A percentile compares a stretch with the other conserved stretches of the same genome.
phyloP scores from a whole-genome alignment of 2,888 invertebrate genomes.

The Synergus itoensis region DNA sequence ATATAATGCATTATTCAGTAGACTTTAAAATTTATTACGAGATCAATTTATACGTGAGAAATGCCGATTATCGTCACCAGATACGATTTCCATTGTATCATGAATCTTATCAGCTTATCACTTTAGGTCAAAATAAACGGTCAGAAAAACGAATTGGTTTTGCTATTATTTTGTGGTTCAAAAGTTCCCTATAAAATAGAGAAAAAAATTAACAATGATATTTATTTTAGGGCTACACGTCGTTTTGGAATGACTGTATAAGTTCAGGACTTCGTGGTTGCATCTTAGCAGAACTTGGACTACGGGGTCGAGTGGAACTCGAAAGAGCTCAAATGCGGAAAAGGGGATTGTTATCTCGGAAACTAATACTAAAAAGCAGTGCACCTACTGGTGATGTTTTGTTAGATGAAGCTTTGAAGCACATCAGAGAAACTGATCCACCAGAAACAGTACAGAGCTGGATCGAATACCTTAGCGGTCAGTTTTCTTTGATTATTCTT shows the following conservation, averaged over 20 bases:
- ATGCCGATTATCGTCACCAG: neutral
- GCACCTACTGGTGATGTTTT: conserved; percentile 98
- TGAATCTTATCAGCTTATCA: neutral
- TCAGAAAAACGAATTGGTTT: neutral
- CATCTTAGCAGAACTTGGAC: conserved; percentile 97
- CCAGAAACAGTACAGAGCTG: conserved; percentile 98
- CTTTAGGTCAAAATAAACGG: neutral
- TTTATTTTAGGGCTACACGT: conserved; percentile 93
- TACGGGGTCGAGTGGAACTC: conserved; percentile 96
- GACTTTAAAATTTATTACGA: neutral
- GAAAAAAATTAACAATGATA: conserved; percentile 3
- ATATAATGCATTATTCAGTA: neutral
- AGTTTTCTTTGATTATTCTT: conserved; percentile 65
- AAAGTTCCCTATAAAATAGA: neutral
- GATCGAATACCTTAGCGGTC: conserved; percentile 99
- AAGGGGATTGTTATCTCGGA: conserved; percentile 93
- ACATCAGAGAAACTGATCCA: conserved; percentile 98
- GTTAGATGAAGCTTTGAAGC: conserved; percentile 96
- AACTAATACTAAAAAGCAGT: conserved; percentile 90
- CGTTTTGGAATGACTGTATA: conserved; percentile 99
- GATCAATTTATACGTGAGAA: neutral
- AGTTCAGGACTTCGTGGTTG: conserved; percentile 99
- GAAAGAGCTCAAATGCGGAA: conserved; percentile 98
- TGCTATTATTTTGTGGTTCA: neutral
- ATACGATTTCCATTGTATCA: neutral